phyloP scores from a whole-genome alignment of 2,113 vertebrate species.

The Anser brachyrhynchus region DNA sequence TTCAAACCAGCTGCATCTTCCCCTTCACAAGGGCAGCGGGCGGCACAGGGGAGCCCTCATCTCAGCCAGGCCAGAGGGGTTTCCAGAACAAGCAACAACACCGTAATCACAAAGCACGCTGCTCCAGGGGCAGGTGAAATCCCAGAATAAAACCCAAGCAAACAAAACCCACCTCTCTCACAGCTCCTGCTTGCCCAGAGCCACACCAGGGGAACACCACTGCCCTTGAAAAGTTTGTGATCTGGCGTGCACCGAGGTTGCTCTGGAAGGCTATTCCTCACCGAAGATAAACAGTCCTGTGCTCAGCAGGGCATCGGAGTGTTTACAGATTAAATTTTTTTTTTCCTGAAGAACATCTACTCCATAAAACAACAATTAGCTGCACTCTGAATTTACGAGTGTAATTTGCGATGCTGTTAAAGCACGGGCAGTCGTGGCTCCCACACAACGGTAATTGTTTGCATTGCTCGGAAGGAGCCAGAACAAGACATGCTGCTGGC shows the following conservation, averaged over 20 bases:
- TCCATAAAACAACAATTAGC: constrained; percentile 70
- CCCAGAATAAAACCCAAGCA: not conserved
- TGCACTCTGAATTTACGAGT: constrained; percentile 56
- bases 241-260: not conserved
- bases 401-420: constrained; percentile 23
- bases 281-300: not conserved
- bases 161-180: not conserved
- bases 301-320: constrained; percentile 47
- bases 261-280: constrained; percentile 11
- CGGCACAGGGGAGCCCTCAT: not conserved
- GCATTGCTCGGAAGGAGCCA: not conserved
- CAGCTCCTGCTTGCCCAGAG: not conserved
- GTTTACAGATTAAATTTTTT: constrained; percentile 39
- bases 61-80: not conserved
- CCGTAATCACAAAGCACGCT: not conserved
- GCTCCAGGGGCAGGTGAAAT: not conserved
- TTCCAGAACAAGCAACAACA: not conserved
- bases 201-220: accelerated
- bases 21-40: not conserved
- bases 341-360: constrained; percentile 22
- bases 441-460: not conserved
- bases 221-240: constrained; percentile 6
- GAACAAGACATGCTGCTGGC: not conserved
- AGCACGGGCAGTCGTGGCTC: not conserved
- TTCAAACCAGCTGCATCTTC: not conserved